These are phyloP conservation scores for Calephelis perditalis DNA, from an alignment of 2,888 invertebrate genomes.

Conservation along the genomic window DNA sequence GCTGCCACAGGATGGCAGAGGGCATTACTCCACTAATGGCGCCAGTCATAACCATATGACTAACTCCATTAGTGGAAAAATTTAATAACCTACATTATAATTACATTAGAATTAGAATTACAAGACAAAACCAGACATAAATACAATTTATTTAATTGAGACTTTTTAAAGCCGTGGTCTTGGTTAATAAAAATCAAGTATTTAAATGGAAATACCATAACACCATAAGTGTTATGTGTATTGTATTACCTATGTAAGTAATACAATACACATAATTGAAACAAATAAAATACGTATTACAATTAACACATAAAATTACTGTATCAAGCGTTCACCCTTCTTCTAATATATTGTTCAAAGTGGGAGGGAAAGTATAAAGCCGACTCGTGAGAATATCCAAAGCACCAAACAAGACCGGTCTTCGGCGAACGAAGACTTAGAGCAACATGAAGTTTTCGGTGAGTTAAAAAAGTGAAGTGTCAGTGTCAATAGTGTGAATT, in stretches of 20 bases:
- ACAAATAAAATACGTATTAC: slow-evolving; percentile 45
- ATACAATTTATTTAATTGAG: too few relatives aligned
- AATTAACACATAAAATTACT: slow-evolving; percentile 63
- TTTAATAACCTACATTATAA: too few relatives aligned
- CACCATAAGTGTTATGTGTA: slow-evolving; percentile 3
- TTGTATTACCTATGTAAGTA: slow-evolving; percentile 18
- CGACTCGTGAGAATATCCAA: slow-evolving; percentile 36
- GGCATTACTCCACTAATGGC: too few relatives aligned
- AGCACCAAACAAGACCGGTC: slow-evolving; percentile 66
- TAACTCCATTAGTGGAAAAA: too few relatives aligned
- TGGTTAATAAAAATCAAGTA: too few relatives aligned
- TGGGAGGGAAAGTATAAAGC: slow-evolving; percentile 72
- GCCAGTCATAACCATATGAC: too few relatives aligned
- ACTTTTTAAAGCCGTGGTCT: too few relatives aligned
- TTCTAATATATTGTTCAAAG: slow-evolving; percentile 37
- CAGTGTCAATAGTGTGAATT: slow-evolving; percentile 23
- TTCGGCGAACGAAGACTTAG: slow-evolving; percentile 69
- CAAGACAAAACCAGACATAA: too few relatives aligned
- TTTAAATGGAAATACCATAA: neutral
- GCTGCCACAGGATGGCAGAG: too few relatives aligned
- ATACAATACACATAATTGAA: slow-evolving; percentile 33
- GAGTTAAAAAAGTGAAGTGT: slow-evolving; percentile 47
- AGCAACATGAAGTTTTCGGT: slow-evolving; percentile 75
- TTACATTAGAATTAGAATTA: too few relatives aligned
- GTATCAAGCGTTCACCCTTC: slow-evolving; percentile 49